Percentiles rank a stretch among this genome's conserved stretches.
Conservation (phyloP, 2,113 vertebrate species). For the Paedocypris sp. region DNA sequence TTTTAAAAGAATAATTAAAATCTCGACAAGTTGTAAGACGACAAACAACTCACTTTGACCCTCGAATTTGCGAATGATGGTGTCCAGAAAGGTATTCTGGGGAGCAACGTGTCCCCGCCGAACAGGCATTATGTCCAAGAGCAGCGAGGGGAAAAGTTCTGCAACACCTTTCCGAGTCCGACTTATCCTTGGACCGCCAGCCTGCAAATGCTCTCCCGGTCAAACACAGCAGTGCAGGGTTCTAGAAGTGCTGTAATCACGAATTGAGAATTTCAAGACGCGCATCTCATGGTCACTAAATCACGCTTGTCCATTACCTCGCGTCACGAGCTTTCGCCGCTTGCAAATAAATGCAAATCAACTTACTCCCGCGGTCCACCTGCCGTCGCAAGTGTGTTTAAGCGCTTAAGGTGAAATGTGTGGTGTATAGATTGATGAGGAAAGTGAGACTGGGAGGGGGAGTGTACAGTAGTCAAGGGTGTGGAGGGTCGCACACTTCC, state of each 20-base stretch:
- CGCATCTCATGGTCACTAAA: neutral
- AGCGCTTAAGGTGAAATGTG: neutral
- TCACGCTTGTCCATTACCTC: neutral
- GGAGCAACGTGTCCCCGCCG: constrained; percentile 80
- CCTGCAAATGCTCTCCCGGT: too few relatives aligned
- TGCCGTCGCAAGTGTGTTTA: neutral
- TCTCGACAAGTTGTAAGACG: too few relatives aligned
- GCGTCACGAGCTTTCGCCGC: constrained; percentile 5
- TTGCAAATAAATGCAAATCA: constrained; percentile 9
- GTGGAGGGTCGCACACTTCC: neutral
- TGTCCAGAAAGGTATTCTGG: constrained; percentile 84
- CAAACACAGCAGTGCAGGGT: neutral
- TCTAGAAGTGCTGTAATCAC: neutral
- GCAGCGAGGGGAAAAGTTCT: neutral
- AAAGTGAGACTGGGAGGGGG: constrained; percentile 8
- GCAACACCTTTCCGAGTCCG: neutral
- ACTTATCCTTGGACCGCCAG: neutral
- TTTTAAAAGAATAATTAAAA: too few relatives aligned
- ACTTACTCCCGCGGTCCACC: neutral
- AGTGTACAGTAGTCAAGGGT: neutral
- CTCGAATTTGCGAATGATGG: constrained; percentile 86
- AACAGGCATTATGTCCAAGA: constrained; percentile 68
- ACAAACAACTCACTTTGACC: constrained; percentile 69
- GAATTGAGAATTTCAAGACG: neutral
- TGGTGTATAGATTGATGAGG: neutral